Base-by-base conservation (phyloP, 2,888 invertebrate genomes). In the Callinectes sapidus region DNA sequence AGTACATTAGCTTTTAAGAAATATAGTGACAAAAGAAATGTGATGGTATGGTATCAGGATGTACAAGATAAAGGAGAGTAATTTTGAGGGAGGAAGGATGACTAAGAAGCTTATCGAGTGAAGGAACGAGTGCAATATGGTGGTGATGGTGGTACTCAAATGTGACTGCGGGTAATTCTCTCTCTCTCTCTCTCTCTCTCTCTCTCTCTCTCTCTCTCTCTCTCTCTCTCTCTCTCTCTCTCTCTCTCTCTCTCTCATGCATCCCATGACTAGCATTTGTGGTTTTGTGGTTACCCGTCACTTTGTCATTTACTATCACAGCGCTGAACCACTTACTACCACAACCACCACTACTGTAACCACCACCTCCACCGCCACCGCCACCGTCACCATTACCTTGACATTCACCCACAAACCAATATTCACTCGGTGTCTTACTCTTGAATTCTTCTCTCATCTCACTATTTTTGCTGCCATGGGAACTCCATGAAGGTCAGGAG, bases 221-320 rank as follows among this genome's bases (percentile, higher is more conserved):
- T 81, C 81, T 81, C 81, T 81, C 81, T 81, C 81, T 81, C 81
- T 81, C 81, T 81, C 81, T 81, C 81, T 81, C 81, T 81, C 81
- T 81, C 81, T 81, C 81, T 81, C 81, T 32, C 81, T 81, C 81
- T 81, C 81, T 32, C 81, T 81, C 71, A n/a, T n/a, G 5, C n/a
- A 71, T 81, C 35, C 35, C 35, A 35, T 81, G 81, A 81, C 81
- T 13, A 81, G 81, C 35, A 81, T 13, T 32, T 35, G 81, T 81
- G 81, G 81, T 14, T 81, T 32, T 81, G 81, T 35, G 81, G 81
- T 81, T 35, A 35, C 35, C 81, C 81, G 32, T 81, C 35, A 16
- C 81, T 81, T 35, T 35, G 10, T 81, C 81, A 81, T 81, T 81
- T 81, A 35, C 35, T 81, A 81, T 16, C 35, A 35, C 81, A 32